Evolutionary conservation across 2,113 vertebrate genomes (phyloP).

Genomic region (Azemiops feae): DNA sequence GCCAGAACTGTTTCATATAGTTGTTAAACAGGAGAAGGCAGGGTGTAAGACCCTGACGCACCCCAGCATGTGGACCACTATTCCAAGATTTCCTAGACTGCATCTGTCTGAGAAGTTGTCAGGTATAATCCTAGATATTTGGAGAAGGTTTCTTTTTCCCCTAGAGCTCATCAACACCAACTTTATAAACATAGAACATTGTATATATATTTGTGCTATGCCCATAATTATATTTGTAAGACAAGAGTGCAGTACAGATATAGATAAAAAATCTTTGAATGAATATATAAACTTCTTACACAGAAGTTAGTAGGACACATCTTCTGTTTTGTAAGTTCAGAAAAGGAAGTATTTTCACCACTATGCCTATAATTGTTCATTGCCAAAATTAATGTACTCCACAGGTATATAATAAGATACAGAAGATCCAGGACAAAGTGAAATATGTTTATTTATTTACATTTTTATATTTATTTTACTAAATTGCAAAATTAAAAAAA

Average conservation of each 20-base stretch:
- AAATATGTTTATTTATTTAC: not conserved
- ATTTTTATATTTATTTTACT: not conserved
- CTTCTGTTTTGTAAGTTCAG: not conserved
- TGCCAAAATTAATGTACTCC: not conserved
- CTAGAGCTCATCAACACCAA: not conserved
- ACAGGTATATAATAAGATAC: not conserved
- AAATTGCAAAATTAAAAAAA: not conserved
- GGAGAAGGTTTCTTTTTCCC: not conserved
- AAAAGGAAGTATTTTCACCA: not conserved
- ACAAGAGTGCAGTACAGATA: not conserved
- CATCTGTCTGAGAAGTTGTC: not conserved
- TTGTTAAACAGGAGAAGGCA: not conserved
- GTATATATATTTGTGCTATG: not conserved
- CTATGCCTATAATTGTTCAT: not conserved
- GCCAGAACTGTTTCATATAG: not conserved
- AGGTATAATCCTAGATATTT: not conserved
- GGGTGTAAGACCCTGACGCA: not conserved
- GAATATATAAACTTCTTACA: not conserved
- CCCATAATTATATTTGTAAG: not conserved
- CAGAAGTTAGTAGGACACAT: not conserved
- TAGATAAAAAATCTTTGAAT: not conserved
- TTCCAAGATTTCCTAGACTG: not conserved
- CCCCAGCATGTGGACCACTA: not conserved
- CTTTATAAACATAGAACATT: not conserved
- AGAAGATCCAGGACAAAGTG: not conserved